Percentiles rank a stretch among this genome's conserved stretches.
phyloP scores from a whole-genome alignment of 2,797 vertebrate genomes.

The Uromys caudimaculatus region DNA sequence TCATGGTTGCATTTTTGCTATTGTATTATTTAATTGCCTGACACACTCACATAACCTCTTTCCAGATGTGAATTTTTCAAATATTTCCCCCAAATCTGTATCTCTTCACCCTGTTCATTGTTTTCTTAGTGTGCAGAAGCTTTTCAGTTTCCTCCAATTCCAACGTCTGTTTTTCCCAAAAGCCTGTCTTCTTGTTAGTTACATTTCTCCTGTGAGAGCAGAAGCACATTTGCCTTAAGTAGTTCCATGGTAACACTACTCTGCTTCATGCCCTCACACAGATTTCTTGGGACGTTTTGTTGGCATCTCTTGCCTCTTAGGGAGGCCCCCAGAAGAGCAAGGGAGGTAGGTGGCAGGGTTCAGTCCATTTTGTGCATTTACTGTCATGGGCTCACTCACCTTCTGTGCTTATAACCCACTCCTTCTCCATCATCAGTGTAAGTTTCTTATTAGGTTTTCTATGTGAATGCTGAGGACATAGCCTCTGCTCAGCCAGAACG shows the following conservation, averaged over 20 bases:
- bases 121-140: neutral
- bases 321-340: neutral
- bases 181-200: neutral
- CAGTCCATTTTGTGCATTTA: neutral
- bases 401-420: constrained; percentile 10
- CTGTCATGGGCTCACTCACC: neutral
- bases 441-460: constrained; percentile 56
- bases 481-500: constrained; percentile 42
- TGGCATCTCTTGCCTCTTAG: neutral
- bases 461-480: neutral
- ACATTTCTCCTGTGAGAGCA: neutral
- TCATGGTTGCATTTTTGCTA: neutral
- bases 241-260: neutral
- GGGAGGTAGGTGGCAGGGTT: neutral
- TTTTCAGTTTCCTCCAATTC: neutral
- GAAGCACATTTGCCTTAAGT: neutral
- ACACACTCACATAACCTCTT: neutral
- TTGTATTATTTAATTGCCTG: neutral
- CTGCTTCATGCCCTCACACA: neutral
- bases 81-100: neutral
- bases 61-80: neutral
- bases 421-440: neutral
- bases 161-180: neutral
- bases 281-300: neutral
- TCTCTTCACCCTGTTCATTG: neutral